Conservation (phyloP, 2,113 vertebrate species). For the Aegithalos caudatus region DNA sequence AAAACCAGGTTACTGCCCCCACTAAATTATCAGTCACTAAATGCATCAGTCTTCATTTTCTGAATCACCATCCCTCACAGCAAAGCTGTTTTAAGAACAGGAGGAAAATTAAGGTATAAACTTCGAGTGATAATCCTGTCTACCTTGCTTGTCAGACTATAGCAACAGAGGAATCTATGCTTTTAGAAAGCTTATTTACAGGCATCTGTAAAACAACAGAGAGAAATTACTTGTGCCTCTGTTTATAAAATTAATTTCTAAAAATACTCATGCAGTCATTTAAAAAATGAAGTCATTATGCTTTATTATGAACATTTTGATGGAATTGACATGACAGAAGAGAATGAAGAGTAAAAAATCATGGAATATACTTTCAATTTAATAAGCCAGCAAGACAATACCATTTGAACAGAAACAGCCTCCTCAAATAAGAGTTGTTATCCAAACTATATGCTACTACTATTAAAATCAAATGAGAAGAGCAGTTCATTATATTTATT, state of each 20-base stretch:
- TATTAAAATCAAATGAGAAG: background rate
- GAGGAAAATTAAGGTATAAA: background rate
- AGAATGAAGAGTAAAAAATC: background rate
- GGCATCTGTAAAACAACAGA: background rate
- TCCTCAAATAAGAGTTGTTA: background rate
- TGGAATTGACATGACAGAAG: background rate
- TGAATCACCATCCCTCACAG: background rate
- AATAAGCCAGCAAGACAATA: background rate
- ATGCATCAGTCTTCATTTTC: background rate
- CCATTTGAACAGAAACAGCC: background rate
- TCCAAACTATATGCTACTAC: background rate
- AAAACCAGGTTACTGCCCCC: background rate
- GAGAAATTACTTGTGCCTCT: background rate
- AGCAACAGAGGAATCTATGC: background rate
- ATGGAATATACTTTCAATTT: background rate
- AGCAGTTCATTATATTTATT: background rate
- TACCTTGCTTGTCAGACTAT: background rate
- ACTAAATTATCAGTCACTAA: background rate
- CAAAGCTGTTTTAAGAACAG: background rate
- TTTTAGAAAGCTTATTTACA: background rate
- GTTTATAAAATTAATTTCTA: background rate
- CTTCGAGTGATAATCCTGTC: background rate
- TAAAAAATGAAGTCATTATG: background rate
- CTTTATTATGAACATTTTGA: background rate
- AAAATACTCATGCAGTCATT: background rate